Evolutionary conservation across 2,888 invertebrate species (phyloP), one percentile per base, ranked within the genome.

Genomic region (Tachina grossa): DNA sequence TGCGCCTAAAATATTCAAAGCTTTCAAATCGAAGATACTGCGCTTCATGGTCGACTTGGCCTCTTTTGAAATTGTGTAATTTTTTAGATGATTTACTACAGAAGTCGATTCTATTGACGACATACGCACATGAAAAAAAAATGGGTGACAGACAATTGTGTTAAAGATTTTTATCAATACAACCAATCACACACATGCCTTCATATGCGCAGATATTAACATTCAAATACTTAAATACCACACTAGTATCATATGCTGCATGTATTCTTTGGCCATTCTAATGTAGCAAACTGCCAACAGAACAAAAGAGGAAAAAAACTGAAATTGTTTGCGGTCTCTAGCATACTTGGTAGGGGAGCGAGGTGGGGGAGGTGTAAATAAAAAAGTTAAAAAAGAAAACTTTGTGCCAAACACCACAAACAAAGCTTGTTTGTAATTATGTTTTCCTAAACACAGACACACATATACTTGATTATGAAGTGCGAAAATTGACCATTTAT

Each of bases 291-390:
- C 53, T 68, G 31, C n/a, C n/a, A 55, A 61, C 45, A 41, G 59
- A 74, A 41, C 19, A 10, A 13, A n/a, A 11, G 11, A 19, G 57
- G 45, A 51, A 71, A 75, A 31, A 47, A 55, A 61, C 10, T 39
- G 45, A 71, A 61, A 51, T 72, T 76, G 19, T 43, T 66, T 51
- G 1, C 63, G 63, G 76, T 63, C 57, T 51, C 65, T 55, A 49
- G 83, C 89, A 89, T 89, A 88, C 87, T 89, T 88, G 88, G 90
- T 31, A 6, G 31, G 6, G 31, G 31, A 31, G 31, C 6, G 31
- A 1, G 31, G 0, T 5, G 31, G 6, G 31, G 31, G 31, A 31
- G 90, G 90, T 90, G 90, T 88, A 89, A 89, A 90, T 90, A 90
- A 90, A 90, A 84, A 76, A 90, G 88, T 78, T 55, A 87, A 88